Percentiles rank a stretch among this genome's conserved stretches.
Conservation (phyloP, 2,888 invertebrate species). For the Clanis bilineata region DNA sequence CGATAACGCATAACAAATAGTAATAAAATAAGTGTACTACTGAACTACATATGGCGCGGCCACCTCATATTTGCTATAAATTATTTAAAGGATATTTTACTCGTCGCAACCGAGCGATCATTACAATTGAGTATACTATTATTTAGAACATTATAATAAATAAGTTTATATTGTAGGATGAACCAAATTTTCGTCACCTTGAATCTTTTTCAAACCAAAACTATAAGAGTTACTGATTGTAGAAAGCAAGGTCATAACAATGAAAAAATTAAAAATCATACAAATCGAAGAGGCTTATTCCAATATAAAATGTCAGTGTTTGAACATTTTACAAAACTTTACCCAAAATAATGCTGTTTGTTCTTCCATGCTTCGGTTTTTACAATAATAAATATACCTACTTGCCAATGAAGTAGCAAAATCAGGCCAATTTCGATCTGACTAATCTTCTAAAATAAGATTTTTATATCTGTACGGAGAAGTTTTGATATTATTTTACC, state of each 20-base stretch:
- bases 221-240: background rate
- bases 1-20: too few relatives aligned
- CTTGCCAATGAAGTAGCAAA: background rate
- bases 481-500: background rate
- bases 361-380: background rate
- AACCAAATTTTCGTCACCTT: background rate
- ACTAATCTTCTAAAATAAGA: slow-evolving; percentile 4
- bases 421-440: background rate
- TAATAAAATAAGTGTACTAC: too few relatives aligned
- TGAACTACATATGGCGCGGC: too few relatives aligned
- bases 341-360: background rate
- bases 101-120: too few relatives aligned
- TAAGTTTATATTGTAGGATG: too few relatives aligned
- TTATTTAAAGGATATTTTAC: background rate
- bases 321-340: background rate
- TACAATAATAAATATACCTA: background rate
- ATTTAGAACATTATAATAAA: too few relatives aligned
- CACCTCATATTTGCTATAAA: background rate
- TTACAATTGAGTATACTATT: too few relatives aligned
- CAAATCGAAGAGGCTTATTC: background rate
- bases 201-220: background rate
- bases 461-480: background rate
- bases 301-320: slow-evolving; percentile 3
- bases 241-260: too few relatives aligned
- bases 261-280: too few relatives aligned